Conservation (phyloP, 2,888 invertebrate genomes). For the Caenorhabditis sp. region DNA sequence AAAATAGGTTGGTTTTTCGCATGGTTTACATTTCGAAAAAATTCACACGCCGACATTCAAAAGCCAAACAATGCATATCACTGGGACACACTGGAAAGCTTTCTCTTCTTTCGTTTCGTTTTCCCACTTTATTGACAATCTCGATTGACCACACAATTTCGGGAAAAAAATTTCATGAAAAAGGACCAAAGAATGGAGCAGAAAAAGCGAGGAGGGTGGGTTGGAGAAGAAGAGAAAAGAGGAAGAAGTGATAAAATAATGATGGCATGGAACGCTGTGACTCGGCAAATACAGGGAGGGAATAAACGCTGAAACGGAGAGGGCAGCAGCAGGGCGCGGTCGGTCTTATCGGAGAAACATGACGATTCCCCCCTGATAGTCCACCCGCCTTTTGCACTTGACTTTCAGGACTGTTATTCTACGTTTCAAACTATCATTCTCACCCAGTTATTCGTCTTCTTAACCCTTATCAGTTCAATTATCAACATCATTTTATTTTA, state of each 20-base stretch:
- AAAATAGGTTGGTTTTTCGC: background rate
- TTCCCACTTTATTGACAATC: conserved; percentile 12
- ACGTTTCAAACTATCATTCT: no score
- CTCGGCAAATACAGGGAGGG: conserved; percentile 34
- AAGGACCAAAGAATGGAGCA: background rate
- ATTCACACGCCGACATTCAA: conserved; percentile 50
- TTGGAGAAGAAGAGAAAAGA: conserved; percentile 17
- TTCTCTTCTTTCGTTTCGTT: conserved; percentile 18
- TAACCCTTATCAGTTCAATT: conserved; percentile 6
- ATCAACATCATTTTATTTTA: conserved; percentile 1
- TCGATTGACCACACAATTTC: conserved; percentile 16
- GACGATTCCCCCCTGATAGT: conserved; percentile 10
- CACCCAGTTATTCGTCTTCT: background rate
- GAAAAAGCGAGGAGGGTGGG: no score
- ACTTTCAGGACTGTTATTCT: background rate
- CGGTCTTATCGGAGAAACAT: conserved; percentile 34
- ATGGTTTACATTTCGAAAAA: conserved; percentile 22
- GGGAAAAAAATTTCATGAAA: background rate
- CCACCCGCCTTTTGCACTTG: conserved; percentile 6
- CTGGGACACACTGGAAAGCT: conserved; percentile 12
- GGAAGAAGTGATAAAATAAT: conserved; percentile 48
- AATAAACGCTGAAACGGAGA: conserved; percentile 31
- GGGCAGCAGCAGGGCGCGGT: conserved; percentile 46
- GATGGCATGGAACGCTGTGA: conserved; percentile 34
- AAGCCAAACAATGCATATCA: conserved; percentile 31